Evolutionary conservation across 1,140 invertebrate genomes (phyloP).

Genomic region (Hormaphis cornu): DNA sequence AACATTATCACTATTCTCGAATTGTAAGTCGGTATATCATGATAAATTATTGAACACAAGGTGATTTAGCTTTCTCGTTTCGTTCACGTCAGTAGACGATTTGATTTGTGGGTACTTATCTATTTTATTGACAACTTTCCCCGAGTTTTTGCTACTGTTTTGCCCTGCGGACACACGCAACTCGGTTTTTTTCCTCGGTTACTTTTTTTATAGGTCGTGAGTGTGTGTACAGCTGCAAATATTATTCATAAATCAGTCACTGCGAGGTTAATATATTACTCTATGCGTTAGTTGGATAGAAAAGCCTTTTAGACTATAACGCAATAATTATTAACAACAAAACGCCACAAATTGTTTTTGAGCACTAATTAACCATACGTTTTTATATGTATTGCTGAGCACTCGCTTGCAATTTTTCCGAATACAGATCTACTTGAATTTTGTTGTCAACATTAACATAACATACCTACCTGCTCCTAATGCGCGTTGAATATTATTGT

Average conservation of each 20-base stretch:
- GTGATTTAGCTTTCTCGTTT: conserved; percentile 16
- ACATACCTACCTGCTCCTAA: too few relatives aligned
- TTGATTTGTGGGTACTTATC: too few relatives aligned
- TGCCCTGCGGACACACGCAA: background rate
- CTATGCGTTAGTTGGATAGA: background rate
- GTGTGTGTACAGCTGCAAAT: too few relatives aligned
- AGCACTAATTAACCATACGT: background rate
- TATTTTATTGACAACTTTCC: conserved; percentile 31
- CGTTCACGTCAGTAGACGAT: background rate
- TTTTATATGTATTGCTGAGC: background rate
- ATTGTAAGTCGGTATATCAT: background rate
- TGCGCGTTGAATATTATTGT: too few relatives aligned
- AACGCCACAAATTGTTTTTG: background rate
- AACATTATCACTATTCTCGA: too few relatives aligned
- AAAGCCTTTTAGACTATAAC: background rate
- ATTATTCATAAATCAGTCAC: too few relatives aligned
- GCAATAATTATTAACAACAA: background rate
- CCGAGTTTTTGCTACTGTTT: background rate
- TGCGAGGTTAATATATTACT: too few relatives aligned
- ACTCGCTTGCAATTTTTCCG: background rate
- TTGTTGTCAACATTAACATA: background rate
- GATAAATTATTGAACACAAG: background rate
- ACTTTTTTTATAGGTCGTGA: background rate
- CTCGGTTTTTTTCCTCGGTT: conserved; percentile 4
- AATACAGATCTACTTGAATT: background rate